These are phyloP conservation scores for Acanthosepion pharaonis DNA, from an alignment of 2,888 invertebrate genomes.

Conservation along the genomic window DNA sequence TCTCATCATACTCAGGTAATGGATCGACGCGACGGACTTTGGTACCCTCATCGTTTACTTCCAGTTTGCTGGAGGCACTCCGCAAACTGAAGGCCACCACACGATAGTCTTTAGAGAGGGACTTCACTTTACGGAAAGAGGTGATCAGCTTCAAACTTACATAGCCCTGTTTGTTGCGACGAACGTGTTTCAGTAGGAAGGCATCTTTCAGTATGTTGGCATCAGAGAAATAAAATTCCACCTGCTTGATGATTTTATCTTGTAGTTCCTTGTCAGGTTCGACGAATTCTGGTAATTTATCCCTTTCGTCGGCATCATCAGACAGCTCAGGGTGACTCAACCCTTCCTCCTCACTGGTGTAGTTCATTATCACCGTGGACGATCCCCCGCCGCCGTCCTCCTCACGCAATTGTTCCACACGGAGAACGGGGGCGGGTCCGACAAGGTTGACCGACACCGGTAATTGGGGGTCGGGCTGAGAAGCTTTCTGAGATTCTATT, in stretches of 20 bases:
- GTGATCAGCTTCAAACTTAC: conserved; percentile 95
- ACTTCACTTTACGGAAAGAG: conserved; percentile 94
- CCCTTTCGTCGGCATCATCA: conserved; percentile 55
- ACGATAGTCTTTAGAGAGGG: conserved; percentile 93
- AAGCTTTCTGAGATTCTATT: not conserved
- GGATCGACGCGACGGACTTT: conserved; percentile 90
- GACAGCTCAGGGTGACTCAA: conserved; percentile 58
- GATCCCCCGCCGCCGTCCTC: conserved; percentile 59
- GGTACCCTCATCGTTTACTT: conserved; percentile 92
- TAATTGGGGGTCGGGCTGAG: not conserved
- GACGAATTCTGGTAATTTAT: conserved; percentile 61
- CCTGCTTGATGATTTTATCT: conserved; percentile 75
- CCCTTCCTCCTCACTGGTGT: conserved; percentile 66
- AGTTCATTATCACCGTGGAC: conserved; percentile 55
- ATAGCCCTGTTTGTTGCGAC: conserved; percentile 94
- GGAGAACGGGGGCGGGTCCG: conserved; percentile 60
- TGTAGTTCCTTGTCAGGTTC: conserved; percentile 69
- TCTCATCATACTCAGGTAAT: conserved; percentile 91
- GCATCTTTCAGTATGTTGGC: conserved; percentile 96
- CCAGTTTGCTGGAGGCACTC: conserved; percentile 84
- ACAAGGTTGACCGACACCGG: conserved; percentile 24
- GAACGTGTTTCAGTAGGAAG: conserved; percentile 93
- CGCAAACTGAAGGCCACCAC: conserved; percentile 90
- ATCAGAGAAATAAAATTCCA: conserved; percentile 96
- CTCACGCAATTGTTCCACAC: conserved; percentile 67